Percentiles rank a stretch among this genome's conserved stretches.
These are phyloP conservation scores for Garra rufa DNA, from an alignment of 2,113 vertebrate genomes.

Conservation along the genomic window DNA sequence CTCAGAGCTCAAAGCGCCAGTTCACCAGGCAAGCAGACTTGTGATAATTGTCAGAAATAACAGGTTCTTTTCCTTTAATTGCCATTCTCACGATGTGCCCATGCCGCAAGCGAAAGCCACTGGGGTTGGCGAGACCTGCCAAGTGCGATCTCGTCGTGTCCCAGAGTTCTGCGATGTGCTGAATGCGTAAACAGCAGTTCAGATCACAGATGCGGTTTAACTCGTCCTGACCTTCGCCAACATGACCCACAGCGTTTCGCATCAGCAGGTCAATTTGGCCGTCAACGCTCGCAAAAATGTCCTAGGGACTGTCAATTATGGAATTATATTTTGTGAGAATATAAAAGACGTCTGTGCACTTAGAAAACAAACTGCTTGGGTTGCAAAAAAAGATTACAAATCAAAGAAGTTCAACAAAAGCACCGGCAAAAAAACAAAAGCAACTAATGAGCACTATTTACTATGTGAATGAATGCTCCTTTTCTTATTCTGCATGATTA, in stretches of 20 bases:
- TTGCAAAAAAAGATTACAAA: background rate
- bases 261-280: background rate
- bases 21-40: slow-evolving; percentile 39
- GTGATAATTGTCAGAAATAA: slow-evolving; percentile 60
- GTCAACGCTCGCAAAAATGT: background rate
- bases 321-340: background rate
- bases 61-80: slow-evolving; percentile 58
- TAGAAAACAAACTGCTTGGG: background rate
- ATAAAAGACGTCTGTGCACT: background rate
- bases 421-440: too few species aligned
- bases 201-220: background rate
- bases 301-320: background rate
- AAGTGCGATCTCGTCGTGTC: slow-evolving; percentile 36
- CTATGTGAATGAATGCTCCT: background rate
- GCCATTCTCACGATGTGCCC: slow-evolving; percentile 38
- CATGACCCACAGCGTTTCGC: background rate
- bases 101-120: slow-evolving; percentile 55
- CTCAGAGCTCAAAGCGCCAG: slow-evolving; percentile 16
- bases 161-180: background rate
- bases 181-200: slow-evolving; percentile 14
- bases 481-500: background rate
- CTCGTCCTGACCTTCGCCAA: background rate
- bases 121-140: slow-evolving; percentile 37
- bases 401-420: background rate
- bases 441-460: too few species aligned